phyloP scores from a whole-genome alignment of 2,888 invertebrate species.

The Xanthorhoe designata region DNA sequence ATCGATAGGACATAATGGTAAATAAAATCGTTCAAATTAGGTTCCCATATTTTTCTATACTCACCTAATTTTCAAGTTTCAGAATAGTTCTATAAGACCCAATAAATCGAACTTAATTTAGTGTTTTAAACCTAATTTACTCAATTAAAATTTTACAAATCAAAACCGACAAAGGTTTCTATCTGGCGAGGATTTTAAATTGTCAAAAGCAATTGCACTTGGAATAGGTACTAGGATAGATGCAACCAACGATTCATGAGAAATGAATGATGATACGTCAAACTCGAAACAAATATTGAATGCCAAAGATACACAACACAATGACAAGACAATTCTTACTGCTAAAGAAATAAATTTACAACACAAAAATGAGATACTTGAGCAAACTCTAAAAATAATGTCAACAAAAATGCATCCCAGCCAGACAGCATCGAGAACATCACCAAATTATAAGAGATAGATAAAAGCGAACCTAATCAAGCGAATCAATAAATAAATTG shows the following conservation, averaged over 20 bases:
- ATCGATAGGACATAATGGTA: constrained; percentile 84
- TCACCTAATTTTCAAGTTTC: constrained; percentile 68
- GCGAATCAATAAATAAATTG: constrained; percentile 84
- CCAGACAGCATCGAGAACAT: constrained; percentile 72
- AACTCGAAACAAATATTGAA: constrained; percentile 24
- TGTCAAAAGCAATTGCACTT: constrained; percentile 44
- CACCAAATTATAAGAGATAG: constrained; percentile 63
- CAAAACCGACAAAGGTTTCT: constrained; percentile 61
- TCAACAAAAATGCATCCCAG: constrained; percentile 74
- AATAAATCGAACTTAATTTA: constrained; percentile 74
- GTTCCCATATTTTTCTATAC: constrained; percentile 66
- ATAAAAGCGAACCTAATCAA: constrained; percentile 74
- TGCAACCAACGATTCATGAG: constrained; percentile 4
- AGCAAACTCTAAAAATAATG: constrained; percentile 72
- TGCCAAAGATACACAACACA: constrained; percentile 47
- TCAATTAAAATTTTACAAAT: constrained; percentile 65
- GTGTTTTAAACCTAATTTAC: constrained; percentile 47
- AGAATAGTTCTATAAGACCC: constrained; percentile 70
- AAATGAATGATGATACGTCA: constrained; percentile 18
- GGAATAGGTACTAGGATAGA: constrained; percentile 18
- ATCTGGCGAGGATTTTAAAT: constrained; percentile 74
- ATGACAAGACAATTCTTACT: constrained; percentile 62
- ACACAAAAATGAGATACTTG: constrained; percentile 73
- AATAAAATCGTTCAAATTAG: constrained; percentile 78
- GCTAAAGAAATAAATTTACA: constrained; percentile 72